Evolutionary conservation across 2,888 invertebrate genomes (phyloP), one percentile per base, ranked within the genome.

Genomic region (Zaprionus lineosus): DNA sequence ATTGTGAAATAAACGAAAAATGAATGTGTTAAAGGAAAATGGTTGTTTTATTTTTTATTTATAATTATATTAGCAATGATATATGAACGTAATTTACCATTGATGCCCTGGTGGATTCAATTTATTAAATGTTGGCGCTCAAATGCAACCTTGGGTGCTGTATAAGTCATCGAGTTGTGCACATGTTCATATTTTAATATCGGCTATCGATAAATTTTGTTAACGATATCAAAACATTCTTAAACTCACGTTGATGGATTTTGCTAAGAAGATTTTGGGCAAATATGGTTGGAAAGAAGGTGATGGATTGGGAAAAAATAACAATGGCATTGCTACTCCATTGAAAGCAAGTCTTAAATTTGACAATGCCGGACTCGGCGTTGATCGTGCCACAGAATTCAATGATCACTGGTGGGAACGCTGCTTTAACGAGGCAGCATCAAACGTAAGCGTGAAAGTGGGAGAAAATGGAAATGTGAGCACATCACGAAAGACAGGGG

Each of bases 351-450:
- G 93, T 85, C 86, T 96, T 5, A 97, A 97, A 88, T 94, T 95
- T 58, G 95, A 97, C 83, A 94, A 78, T 7, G 89, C 93, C 0
- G 96, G 96, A 0, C 87, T 98, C 14, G 97, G 97, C 0, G 94
- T 95, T 73, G 93, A 95, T 86, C 91, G 92, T 1, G 93, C 93
- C 0, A 92, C 94, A 4, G 94, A 95, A 77, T 95, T 94, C 83
- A 94, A 94, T 0, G 93, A 94, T 69, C 94, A 95, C 74, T 97
- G 97, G 97, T 96, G 96, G 96, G 94, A 94, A 64, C 92, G 93
- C 6, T 91, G 94, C 5, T 97, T 94, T 82, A 93, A 96, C 83
- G 93, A 93, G 77, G 95, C 95, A 1, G 92, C 94, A 1, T 91
- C 91, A 3, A 95, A 94, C 88, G 91, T 95, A 4, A 90, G 93